Conservation (phyloP, 1,140 invertebrate species). For the Episyrphus balteatus region DNA sequence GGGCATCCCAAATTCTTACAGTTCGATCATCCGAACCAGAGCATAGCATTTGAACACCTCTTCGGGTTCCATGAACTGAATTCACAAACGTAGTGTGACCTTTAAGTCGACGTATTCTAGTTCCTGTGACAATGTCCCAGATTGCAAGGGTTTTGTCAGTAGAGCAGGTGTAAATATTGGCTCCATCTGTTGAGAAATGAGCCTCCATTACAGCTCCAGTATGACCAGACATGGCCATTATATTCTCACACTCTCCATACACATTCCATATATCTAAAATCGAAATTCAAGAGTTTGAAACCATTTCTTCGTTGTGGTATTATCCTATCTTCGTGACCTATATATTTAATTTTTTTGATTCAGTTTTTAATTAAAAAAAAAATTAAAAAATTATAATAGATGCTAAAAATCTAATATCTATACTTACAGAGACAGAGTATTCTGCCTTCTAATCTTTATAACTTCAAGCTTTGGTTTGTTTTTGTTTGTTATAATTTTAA, state of each 20-base stretch:
- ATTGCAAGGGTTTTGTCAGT: conserved; percentile 92
- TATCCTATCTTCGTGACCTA: too few relatives aligned
- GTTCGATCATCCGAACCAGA: conserved; percentile 94
- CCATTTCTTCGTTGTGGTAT: too few relatives aligned
- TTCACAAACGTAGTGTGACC: conserved; percentile 87
- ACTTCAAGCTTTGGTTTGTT: too few relatives aligned
- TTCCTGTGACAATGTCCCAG: conserved; percentile 86
- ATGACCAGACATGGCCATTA: conserved; percentile 84
- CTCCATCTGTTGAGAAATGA: conserved; percentile 90
- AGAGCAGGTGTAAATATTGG: conserved; percentile 78
- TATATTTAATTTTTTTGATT: too few relatives aligned
- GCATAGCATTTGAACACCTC: conserved; percentile 80
- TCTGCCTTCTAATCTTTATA: too few relatives aligned
- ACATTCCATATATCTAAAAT: conserved; percentile 90
- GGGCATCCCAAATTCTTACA: conserved; percentile 80
- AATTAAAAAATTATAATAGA: too few relatives aligned
- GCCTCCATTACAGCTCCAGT: conserved; percentile 94
- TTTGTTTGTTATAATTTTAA: too few relatives aligned
- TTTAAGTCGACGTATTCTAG: conserved; percentile 83
- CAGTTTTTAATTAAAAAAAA: too few relatives aligned
- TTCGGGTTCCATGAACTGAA: conserved; percentile 65
- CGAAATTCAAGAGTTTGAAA: neutral
- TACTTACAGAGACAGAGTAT: too few relatives aligned
- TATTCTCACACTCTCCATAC: conserved; percentile 96
- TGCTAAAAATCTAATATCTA: too few relatives aligned